phyloP scores from a whole-genome alignment of 1,140 invertebrate genomes.

The Diabrotica virgifera region DNA sequence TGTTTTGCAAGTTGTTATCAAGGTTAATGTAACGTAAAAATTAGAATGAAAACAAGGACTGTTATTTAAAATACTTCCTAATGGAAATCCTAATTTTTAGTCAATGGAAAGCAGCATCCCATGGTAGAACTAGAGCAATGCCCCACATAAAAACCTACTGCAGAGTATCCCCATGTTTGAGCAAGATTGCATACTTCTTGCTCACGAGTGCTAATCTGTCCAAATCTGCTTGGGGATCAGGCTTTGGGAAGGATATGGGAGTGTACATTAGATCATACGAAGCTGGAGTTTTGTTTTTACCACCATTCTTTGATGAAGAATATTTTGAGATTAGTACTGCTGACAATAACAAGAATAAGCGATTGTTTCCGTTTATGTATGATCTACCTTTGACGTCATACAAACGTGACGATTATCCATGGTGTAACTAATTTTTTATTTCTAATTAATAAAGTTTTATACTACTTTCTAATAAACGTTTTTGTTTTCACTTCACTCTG shows the following conservation, averaged over 20 bases:
- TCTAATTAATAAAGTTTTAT: neutral
- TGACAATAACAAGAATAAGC: slow-evolving; percentile 46
- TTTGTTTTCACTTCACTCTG: no score
- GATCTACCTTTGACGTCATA: slow-evolving; percentile 73
- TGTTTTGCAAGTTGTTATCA: no score
- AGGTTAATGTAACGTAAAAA: slow-evolving; percentile 5
- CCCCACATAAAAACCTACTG: slow-evolving; percentile 94
- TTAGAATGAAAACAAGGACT: neutral
- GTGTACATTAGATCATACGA: slow-evolving; percentile 86
- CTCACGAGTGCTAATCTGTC: slow-evolving; percentile 92
- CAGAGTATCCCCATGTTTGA: slow-evolving; percentile 66
- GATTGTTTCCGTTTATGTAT: slow-evolving; percentile 71
- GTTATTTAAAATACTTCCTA: slow-evolving; percentile 5
- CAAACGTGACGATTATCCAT: slow-evolving; percentile 59
- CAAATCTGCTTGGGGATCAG: slow-evolving; percentile 93
- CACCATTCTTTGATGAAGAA: slow-evolving; percentile 73
- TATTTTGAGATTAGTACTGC: slow-evolving; percentile 45
- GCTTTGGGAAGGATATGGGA: slow-evolving; percentile 58
- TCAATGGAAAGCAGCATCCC: slow-evolving; percentile 75
- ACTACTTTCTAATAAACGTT: no score
- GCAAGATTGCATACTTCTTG: slow-evolving; percentile 73
- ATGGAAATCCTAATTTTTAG: slow-evolving; percentile 52
- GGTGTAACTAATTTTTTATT: slow-evolving; percentile 37
- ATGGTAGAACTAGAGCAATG: slow-evolving; percentile 71
- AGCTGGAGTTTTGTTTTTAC: slow-evolving; percentile 86